Percentiles rank a stretch among this genome's conserved stretches.
Evolutionary conservation across 2,888 invertebrate species (phyloP).

Genomic region (Camptogramma bilineatum): DNA sequence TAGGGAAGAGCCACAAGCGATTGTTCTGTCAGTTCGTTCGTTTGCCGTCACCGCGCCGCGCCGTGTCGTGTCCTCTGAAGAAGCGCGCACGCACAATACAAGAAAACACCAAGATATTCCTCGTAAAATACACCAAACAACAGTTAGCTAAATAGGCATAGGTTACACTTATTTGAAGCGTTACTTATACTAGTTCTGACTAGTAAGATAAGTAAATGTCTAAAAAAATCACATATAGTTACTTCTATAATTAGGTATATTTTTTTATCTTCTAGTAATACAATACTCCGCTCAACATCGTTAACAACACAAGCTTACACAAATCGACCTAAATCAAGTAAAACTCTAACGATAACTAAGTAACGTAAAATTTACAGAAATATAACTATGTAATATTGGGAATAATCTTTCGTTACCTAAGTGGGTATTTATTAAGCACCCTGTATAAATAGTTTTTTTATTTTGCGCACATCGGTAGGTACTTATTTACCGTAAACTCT

Average conservation of each 20-base stretch:
- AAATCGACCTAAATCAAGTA: background rate
- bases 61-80: too few relatives aligned
- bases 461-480: slow-evolving; percentile 22
- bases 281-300: background rate
- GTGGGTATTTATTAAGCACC: slow-evolving; percentile 12
- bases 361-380: background rate
- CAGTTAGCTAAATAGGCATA: background rate
- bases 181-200: background rate
- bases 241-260: background rate
- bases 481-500: slow-evolving; percentile 11
- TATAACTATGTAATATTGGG: background rate
- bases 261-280: background rate
- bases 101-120: background rate
- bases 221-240: background rate
- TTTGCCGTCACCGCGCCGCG: too few relatives aligned
- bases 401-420: background rate
- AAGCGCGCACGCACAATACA: too few relatives aligned
- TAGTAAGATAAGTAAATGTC: background rate
- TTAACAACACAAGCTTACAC: background rate
- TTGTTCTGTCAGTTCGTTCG: too few relatives aligned
- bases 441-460: slow-evolving; percentile 23
- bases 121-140: background rate
- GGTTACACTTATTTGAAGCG: background rate
- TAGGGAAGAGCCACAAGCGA: too few relatives aligned
- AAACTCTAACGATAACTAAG: background rate